Base-by-base conservation (phyloP, 2,888 invertebrate genomes). In the Noctuana brunneofusca region DNA sequence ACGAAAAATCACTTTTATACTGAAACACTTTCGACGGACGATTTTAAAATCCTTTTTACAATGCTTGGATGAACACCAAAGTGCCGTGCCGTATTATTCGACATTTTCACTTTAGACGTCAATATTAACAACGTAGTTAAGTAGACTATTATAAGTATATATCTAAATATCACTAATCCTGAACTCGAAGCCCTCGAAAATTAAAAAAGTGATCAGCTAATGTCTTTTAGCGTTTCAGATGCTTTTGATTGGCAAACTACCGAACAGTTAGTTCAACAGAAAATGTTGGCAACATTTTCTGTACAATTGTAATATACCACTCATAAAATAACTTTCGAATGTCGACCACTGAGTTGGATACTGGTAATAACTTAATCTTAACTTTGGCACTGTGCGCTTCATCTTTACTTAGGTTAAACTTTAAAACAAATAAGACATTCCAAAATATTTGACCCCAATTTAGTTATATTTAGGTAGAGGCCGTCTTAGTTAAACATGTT, bases 391-490 rank as follows among this genome's bases (percentile, higher is more conserved):
- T 38, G 22, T 46, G 12, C 12, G 20, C 12, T 8, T 55, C 27
- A 43, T 41, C 32, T 54, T 22, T 54, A 22, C 32, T 56, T 16
- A 12, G 3, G 57, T 20, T 46, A 20, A 52, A 20, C 52, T 48
- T 48, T 30, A 56, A 46, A 30, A 46, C 46, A 57, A 57, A 57
- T 32, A 48, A 48, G 48, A 57, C 32, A 56, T 27, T 18, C 11
- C 52, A 52, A 50, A 58, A 58, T 50, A 41, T 58, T 43, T 52
- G 50, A 52, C 58, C 50, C 41, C 41, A 50, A 55, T 55, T 30
- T 43, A 50, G 32, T 22, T 41, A 1, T 58, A 58, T 58, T 58
- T 52, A 52, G 50, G 58, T 58, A 35, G 27, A 52, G 58, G 58
- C 41, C 52, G 35, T n/a, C 38, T 8, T 27, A 20, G 56, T 46